Conservation (phyloP, 2,797 vertebrate genomes). For the Capromys pilorides region DNA sequence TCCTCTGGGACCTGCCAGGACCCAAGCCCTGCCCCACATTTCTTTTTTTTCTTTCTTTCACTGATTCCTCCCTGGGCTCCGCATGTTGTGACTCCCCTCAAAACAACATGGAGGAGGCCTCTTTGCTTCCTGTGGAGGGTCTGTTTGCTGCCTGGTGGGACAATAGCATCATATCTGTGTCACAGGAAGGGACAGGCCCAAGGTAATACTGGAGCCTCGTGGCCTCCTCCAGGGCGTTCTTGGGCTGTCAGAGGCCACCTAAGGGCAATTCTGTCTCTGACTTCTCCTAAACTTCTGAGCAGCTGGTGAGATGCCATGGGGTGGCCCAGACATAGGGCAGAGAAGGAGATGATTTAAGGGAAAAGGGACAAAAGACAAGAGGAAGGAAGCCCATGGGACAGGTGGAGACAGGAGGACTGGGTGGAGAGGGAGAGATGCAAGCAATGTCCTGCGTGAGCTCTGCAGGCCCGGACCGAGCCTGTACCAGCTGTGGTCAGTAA, state of each 20-base stretch:
- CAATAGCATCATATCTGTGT: rapidly evolving
- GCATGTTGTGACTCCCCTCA: rapidly evolving
- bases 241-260: rapidly evolving
- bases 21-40: rapidly evolving
- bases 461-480: not conserved
- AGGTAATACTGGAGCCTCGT: not conserved
- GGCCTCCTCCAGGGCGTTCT: not conserved
- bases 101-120: too few relatives aligned
- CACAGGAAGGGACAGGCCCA: rapidly evolving
- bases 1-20: not conserved
- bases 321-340: not conserved
- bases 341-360: too few relatives aligned
- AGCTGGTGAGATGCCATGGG: too few relatives aligned
- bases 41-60: rapidly evolving
- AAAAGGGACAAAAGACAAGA: not conserved
- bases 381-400: not conserved
- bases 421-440: not conserved
- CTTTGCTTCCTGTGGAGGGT: rapidly evolving
- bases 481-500: rapidly evolving
- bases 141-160: not conserved
- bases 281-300: too few relatives aligned
- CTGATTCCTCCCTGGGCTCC: rapidly evolving
- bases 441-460: not conserved
- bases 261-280: not conserved
- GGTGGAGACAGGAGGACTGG: not conserved